Evolutionary conservation across 2,888 invertebrate species (phyloP).

Genomic region (Hemistola chrysoprasaria): DNA sequence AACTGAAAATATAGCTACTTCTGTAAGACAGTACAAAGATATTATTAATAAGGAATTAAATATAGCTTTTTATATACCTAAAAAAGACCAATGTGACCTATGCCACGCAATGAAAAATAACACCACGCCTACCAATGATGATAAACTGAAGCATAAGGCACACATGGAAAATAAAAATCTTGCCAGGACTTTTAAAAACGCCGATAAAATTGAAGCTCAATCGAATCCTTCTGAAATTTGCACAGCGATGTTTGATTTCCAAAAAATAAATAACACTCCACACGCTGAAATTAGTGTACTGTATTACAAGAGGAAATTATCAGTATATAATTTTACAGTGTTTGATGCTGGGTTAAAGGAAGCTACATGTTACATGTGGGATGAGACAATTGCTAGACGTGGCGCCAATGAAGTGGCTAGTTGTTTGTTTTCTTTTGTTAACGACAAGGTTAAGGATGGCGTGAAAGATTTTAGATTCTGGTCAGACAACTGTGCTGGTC

Average conservation of each 20-base stretch:
- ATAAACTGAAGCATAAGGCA: neutral
- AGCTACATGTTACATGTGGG: neutral
- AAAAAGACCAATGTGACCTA: conserved; percentile 3
- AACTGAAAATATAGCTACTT: no score
- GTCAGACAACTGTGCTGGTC: neutral
- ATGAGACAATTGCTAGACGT: neutral
- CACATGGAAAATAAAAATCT: neutral
- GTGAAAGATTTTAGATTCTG: neutral
- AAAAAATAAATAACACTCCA: no score
- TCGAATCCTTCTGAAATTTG: no score
- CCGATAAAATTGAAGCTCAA: neutral
- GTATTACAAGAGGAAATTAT: neutral
- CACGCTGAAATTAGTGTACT: no score
- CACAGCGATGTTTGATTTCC: no score
- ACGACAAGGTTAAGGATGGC: neutral
- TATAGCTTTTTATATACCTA: neutral
- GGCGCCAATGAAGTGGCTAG: neutral
- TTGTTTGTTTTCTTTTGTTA: neutral
- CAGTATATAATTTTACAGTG: neutral
- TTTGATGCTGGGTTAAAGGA: neutral
- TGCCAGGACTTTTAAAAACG: no score
- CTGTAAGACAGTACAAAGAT: no score
- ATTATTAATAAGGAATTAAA: no score
- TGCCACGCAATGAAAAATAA: neutral
- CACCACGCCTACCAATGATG: neutral